Evolutionary conservation across 2,113 vertebrate species (phyloP).

Genomic region (Odontesthes bonariensis): DNA sequence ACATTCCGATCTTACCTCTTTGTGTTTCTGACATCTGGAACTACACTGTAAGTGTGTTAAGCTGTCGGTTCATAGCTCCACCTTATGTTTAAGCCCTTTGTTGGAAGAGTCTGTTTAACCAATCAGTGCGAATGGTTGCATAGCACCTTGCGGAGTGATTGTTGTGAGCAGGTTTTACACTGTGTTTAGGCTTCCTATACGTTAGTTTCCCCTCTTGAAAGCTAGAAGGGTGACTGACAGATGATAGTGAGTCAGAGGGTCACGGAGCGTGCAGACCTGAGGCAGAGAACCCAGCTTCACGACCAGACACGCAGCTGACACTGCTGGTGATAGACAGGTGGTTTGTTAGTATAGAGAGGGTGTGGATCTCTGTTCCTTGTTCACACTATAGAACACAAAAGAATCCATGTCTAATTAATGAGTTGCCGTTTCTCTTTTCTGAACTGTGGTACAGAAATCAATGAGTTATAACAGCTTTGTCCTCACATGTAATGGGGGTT

Average conservation of each 20-base stretch:
- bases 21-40: slow-evolving; percentile 18
- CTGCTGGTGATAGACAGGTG: slow-evolving; percentile 61
- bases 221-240: slow-evolving; percentile 66
- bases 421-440: slow-evolving; percentile 21
- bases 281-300: slow-evolving; percentile 46
- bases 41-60: neutral
- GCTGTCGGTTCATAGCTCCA: slow-evolving; percentile 26
- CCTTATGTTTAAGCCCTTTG: slow-evolving; percentile 22
- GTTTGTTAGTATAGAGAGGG: slow-evolving; percentile 44
- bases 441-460: neutral
- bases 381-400: slow-evolving; percentile 11
- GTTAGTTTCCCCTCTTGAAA: slow-evolving; percentile 9
- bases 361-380: slow-evolving; percentile 39
- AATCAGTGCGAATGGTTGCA: slow-evolving; percentile 33
- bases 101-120: slow-evolving; percentile 24
- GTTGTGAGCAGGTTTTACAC: slow-evolving; percentile 45
- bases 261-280: slow-evolving; percentile 34
- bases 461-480: neutral
- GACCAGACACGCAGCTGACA: slow-evolving; percentile 57
- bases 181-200: slow-evolving; percentile 52
- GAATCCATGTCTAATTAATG: slow-evolving; percentile 31
- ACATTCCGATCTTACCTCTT: neutral
- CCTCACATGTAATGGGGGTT: neutral
- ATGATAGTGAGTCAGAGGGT: slow-evolving; percentile 52
- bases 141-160: slow-evolving; percentile 25